Percentiles rank a stretch among this genome's conserved stretches.
These are phyloP conservation scores for Himalopsyche phryganea DNA, from an alignment of 1,140 invertebrate genomes.

Conservation along the genomic window DNA sequence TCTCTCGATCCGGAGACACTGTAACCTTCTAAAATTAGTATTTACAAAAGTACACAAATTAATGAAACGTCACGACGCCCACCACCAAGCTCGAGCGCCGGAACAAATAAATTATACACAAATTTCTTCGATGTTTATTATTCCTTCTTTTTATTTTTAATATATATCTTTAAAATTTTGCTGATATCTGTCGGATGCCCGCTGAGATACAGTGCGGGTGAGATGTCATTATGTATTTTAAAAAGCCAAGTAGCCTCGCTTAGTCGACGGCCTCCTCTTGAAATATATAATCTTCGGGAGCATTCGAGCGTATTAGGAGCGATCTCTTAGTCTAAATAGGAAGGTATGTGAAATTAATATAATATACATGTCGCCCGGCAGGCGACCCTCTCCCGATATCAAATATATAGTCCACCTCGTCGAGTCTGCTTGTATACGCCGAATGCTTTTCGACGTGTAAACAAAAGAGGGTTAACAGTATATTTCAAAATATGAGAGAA, in stretches of 20 bases:
- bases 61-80: conserved; percentile 8
- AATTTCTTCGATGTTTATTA: conserved; percentile 10
- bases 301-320: no score
- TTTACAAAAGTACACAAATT: conserved; percentile 33
- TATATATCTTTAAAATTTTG: no score
- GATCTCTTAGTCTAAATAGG: no score
- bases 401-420: background rate
- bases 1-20: conserved; percentile 17
- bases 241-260: no score
- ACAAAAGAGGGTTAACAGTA: no score
- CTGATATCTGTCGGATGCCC: no score
- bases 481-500: background rate
- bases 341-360: background rate
- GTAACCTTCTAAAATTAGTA: conserved; percentile 32
- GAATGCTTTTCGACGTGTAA: no score
- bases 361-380: conserved; percentile 19
- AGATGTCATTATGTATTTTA: no score
- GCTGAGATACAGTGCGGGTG: no score
- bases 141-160: background rate
- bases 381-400: conserved; percentile 13
- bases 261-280: no score
- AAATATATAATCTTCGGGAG: no score
- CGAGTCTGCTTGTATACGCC: no score
- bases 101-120: conserved; percentile 17
- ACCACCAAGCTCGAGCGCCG: background rate